Percentiles rank a stretch among this genome's conserved stretches.
Evolutionary conservation across 2,888 invertebrate genomes (phyloP).

Genomic region (Pristionchus mayeri): DNA sequence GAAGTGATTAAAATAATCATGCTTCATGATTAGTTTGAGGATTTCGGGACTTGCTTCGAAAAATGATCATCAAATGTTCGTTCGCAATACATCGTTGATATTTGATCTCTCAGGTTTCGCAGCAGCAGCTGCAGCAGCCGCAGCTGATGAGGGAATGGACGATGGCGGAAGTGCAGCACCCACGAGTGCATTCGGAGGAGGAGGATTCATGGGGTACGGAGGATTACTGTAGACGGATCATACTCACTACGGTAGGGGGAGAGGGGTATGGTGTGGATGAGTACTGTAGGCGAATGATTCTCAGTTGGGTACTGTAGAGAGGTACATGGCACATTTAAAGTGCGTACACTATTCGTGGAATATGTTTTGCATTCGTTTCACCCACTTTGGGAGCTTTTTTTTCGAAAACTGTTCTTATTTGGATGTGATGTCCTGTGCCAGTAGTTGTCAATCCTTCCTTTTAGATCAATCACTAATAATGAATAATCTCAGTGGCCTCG

Average conservation of each 20-base stretch:
- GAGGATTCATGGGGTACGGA: constrained; percentile 46
- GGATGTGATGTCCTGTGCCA: no score
- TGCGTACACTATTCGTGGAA: no score
- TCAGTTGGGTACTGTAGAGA: no score
- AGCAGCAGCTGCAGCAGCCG: constrained; percentile 47
- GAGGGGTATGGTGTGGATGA: background rate
- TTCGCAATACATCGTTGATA: background rate
- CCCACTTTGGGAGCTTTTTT: no score
- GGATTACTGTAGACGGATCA: background rate
- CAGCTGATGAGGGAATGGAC: constrained; percentile 50
- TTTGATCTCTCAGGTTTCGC: background rate
- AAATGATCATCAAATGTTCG: background rate
- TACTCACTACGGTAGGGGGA: background rate
- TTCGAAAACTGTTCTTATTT: no score
- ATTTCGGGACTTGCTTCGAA: no score
- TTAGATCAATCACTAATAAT: background rate
- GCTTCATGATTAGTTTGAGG: no score
- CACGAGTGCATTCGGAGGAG: background rate
- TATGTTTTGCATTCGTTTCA: no score
- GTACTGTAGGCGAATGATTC: background rate
- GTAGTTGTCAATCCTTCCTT: background rate
- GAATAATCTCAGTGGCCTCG: constrained; percentile 17
- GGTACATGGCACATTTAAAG: no score
- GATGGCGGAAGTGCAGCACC: constrained; percentile 33
- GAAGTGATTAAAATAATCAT: no score